These are phyloP conservation scores for Dasyprocta punctata DNA, from an alignment of 2,113 vertebrate genomes.

Conservation along the genomic window DNA sequence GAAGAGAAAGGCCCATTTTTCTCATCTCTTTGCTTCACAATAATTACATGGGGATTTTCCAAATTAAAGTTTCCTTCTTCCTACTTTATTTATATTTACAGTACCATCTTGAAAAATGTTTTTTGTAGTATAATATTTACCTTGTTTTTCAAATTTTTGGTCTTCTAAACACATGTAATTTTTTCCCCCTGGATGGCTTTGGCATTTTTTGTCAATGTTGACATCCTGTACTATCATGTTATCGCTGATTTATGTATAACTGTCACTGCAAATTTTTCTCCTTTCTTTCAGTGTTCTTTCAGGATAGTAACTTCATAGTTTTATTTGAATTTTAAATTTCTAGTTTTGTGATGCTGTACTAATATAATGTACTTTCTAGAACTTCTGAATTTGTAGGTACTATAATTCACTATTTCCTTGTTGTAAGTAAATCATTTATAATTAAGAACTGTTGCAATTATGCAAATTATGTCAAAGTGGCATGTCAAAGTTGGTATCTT, in stretches of 20 bases:
- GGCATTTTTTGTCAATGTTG: neutral
- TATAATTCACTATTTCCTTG: neutral
- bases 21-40: no score
- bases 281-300: neutral
- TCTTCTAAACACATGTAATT: neutral
- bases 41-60: neutral
- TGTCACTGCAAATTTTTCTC: neutral
- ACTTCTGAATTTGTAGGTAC: neutral
- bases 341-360: neutral
- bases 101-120: neutral
- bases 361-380: neutral
- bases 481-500: neutral
- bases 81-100: neutral
- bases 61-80: neutral
- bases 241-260: neutral
- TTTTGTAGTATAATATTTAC: neutral
- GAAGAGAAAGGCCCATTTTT: neutral
- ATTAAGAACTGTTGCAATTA: neutral
- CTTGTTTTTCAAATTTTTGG: neutral
- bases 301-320: neutral
- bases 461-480: neutral
- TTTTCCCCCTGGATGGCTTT: neutral
- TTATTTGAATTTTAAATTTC: neutral
- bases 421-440: neutral
- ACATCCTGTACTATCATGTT: neutral